phyloP scores from a whole-genome alignment of 2,888 invertebrate species.

The Carabus problematicus region DNA sequence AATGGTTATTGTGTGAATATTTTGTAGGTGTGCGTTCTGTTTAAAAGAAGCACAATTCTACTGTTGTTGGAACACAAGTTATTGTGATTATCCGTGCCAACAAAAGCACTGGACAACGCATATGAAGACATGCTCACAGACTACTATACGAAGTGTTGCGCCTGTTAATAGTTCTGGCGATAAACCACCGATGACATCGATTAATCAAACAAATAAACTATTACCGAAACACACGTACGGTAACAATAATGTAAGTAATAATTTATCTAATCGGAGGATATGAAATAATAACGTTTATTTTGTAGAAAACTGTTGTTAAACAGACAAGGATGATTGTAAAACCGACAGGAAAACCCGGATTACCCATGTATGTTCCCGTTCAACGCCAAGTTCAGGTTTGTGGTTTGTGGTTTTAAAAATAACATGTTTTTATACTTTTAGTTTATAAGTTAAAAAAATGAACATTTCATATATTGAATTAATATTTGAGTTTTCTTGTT shows the following conservation, averaged over 20 bases:
- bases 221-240: conserved; percentile 35
- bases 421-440: too few relatives aligned
- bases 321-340: conserved; percentile 39
- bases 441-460: too few relatives aligned
- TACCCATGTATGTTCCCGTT: conserved; percentile 37
- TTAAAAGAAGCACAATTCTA: conserved; percentile 88
- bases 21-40: conserved; percentile 79
- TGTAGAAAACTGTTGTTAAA: conserved; percentile 35
- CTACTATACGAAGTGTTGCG: conserved; percentile 40
- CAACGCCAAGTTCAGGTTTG: conserved; percentile 24
- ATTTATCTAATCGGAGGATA: not conserved
- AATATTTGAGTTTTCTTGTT: too few relatives aligned
- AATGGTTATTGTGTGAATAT: not conserved
- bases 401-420: not conserved
- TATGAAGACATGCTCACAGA: conserved; percentile 67
- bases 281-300: conserved; percentile 2
- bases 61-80: conserved; percentile 96
- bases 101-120: conserved; percentile 85
- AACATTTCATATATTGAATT: too few relatives aligned
- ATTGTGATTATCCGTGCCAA: conserved; percentile 90
- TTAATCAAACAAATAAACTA: conserved; percentile 46
- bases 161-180: not conserved
- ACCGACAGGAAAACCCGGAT: conserved; percentile 32
- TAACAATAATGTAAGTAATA: conserved; percentile 30
- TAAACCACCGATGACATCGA: conserved; percentile 20